Evolutionary conservation across 2,113 vertebrate species (phyloP).

Genomic region (Chlamydotis undulata): DNA sequence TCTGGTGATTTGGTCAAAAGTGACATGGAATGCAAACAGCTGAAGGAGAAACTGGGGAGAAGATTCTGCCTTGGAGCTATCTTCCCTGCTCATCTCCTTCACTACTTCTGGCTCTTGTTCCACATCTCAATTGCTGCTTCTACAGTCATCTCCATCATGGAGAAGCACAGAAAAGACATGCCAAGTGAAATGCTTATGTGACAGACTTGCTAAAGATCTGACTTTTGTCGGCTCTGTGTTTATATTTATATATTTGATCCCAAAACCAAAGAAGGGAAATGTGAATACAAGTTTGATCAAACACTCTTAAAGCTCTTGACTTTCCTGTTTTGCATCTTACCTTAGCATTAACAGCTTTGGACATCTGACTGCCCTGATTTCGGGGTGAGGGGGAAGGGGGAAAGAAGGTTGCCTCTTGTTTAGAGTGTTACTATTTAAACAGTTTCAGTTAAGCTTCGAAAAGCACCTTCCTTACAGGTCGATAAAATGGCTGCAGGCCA

Average conservation of each 20-base stretch:
- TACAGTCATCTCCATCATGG: not conserved
- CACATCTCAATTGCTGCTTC: not conserved
- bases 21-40: not conserved
- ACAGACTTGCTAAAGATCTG: not conserved
- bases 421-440: not conserved
- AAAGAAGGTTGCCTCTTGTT: not conserved
- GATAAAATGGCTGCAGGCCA: constrained; percentile 33
- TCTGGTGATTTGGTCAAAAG: not conserved
- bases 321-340: not conserved
- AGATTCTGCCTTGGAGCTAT: not conserved
- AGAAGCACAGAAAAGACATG: not conserved
- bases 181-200: not conserved
- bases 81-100: not conserved
- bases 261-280: not conserved
- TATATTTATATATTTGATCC: not conserved
- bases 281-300: not conserved
- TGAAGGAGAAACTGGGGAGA: not conserved
- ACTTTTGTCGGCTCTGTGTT: not conserved
- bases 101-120: not conserved
- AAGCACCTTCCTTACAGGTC: constrained; percentile 41
- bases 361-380: not conserved
- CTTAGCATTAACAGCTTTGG: not conserved
- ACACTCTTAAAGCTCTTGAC: not conserved
- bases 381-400: fast-evolving
- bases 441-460: constrained; percentile 10